Conservation (phyloP, 92 coral and sea anemone species). For the Bergia sp. region DNA sequence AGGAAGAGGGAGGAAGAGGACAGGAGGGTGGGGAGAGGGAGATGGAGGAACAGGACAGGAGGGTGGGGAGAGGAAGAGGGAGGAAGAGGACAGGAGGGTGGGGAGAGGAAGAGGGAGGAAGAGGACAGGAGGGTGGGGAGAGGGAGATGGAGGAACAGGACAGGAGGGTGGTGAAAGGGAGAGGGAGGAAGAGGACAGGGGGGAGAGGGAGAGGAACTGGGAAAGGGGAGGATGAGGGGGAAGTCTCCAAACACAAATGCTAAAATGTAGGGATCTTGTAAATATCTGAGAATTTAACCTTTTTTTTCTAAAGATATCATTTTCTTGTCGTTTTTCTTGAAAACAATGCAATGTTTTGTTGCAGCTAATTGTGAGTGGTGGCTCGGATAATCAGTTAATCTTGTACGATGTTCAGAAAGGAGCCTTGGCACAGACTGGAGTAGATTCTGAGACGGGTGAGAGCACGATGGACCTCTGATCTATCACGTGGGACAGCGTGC, state of each 20-base stretch:
- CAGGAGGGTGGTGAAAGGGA: neutral
- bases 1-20: too few relatives aligned
- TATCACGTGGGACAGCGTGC: neutral
- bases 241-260: neutral
- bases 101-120: too few relatives aligned
- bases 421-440: conserved; percentile 56
- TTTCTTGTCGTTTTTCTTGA: neutral
- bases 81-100: too few relatives aligned
- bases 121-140: too few relatives aligned
- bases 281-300: neutral
- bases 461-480: conserved; percentile 34
- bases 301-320: neutral
- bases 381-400: conserved; percentile 95
- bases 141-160: too few relatives aligned
- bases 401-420: conserved; percentile 80
- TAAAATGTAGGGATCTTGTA: too few relatives aligned
- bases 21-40: too few relatives aligned
- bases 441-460: conserved; percentile 40
- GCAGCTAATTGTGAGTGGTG: conserved; percentile 90
- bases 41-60: too few relatives aligned
- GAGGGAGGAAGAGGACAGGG: neutral
- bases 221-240: neutral
- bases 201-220: neutral
- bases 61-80: too few relatives aligned
- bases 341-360: neutral